Evolutionary conservation across 1,140 invertebrate genomes (phyloP), one percentile per base, ranked within the genome.

Genomic region (Calliopsis andreniformis): DNA sequence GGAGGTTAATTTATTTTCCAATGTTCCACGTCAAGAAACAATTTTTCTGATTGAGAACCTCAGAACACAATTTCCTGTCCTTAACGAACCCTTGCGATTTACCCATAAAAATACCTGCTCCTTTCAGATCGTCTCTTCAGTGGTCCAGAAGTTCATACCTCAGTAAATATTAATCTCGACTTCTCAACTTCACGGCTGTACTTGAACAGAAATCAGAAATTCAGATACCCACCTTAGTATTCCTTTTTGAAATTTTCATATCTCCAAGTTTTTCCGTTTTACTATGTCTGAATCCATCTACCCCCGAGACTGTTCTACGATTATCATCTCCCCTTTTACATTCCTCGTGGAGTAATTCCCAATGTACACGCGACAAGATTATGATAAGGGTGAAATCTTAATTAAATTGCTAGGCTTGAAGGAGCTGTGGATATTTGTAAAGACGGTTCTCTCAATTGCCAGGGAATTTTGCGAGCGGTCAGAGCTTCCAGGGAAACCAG

Each of bases 361-460:
- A n/a, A 53, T 16, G 18, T 32, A 35, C 5, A 56, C 32, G n/a
- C 5, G 10, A 14, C 35, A 6, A 23, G n/a, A 5, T 42, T 35
- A 12, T 10, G 39, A 32, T 47, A 59, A 47, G n/a, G 10, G 28
- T 25, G 25, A 30, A 18, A 8, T 59, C 16, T 39, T 45, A 47
- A 59, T 70, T 59, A 70, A 70, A 47, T n/a, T 55, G 35, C 25
- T 35, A 30, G 58, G 45, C 55, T 70, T 42, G 70, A 70, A 76
- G 32, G 39, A 42, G 55, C 69, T 42, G 42, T 8, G 7, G n/a
- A 20, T 23, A 23, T 49, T 49, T 23, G 47, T 7, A 23, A 4
- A 49, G 47, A 3, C 5, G 8, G 47, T 49, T 49, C n/a, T 6
- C n/a, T 23, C 5, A 23, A 49, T 49, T 49, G 20, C 7, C 20